phyloP scores from a whole-genome alignment of 2,888 invertebrate species.

The Anarsia innoxiella region DNA sequence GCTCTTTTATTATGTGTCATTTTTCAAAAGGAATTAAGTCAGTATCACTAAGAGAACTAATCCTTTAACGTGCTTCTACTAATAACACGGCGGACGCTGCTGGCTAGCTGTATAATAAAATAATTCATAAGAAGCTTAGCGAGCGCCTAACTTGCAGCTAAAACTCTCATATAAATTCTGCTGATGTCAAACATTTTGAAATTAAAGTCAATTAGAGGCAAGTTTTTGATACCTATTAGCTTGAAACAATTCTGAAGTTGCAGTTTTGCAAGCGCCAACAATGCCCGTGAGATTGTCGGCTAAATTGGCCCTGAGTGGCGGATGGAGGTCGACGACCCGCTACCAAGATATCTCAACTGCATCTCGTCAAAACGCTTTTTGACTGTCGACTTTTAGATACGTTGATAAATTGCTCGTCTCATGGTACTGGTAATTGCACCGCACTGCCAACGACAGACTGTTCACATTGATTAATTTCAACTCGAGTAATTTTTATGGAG shows the following conservation, averaged over 20 bases:
- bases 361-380: slow-evolving; percentile 6
- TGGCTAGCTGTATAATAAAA: too few relatives aligned
- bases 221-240: slow-evolving; percentile 32
- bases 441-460: too few relatives aligned
- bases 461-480: too few relatives aligned
- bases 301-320: slow-evolving; percentile 50
- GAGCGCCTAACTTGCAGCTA: too few relatives aligned
- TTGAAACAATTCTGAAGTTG: slow-evolving; percentile 32
- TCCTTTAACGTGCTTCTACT: slow-evolving; percentile 24
- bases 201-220: too few relatives aligned
- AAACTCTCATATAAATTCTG: too few relatives aligned
- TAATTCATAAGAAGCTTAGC: slow-evolving; percentile 13
- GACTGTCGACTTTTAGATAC: too few relatives aligned
- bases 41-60: slow-evolving; percentile 25
- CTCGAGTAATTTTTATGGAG: too few relatives aligned
- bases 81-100: slow-evolving; percentile 14
- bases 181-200: too few relatives aligned
- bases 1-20: slow-evolving; percentile 30
- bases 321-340: slow-evolving; percentile 47
- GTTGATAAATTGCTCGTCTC: too few relatives aligned
- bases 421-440: too few relatives aligned
- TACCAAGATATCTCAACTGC: slow-evolving; percentile 24
- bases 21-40: slow-evolving; percentile 45
- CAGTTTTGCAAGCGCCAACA: slow-evolving; percentile 48
- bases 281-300: slow-evolving; percentile 46